Conservation (phyloP, 30 jellyfish, hydroid and myxozoan species). For the Turritopsis dohrnii region DNA sequence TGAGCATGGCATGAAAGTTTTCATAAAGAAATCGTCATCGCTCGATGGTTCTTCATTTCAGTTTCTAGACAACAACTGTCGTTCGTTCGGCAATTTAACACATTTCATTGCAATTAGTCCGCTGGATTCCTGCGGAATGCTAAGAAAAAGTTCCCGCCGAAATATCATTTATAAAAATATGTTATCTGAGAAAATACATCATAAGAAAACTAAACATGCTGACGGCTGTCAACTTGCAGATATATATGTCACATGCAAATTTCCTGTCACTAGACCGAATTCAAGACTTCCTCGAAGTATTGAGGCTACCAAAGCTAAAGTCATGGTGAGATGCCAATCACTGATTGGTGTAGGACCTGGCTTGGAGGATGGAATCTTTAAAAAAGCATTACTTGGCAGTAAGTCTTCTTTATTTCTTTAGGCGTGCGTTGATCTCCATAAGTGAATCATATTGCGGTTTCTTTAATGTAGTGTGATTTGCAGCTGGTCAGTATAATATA, state of each 20-base stretch:
- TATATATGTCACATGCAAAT: not conserved
- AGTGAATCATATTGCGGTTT: not conserved
- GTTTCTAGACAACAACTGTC: not conserved
- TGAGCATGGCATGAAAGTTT: not conserved
- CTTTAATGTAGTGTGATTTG: too few species aligned
- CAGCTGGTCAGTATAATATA: too few species aligned
- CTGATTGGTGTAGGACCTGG: conserved; percentile 1
- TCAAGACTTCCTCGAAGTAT: conserved; percentile 15
- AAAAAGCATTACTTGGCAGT: not conserved
- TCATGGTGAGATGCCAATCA: not conserved
- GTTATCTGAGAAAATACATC: not conserved
- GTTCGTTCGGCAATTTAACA: not conserved
- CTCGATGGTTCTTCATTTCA: not conserved
- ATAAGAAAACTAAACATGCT: too few species aligned
- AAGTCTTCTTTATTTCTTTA: not conserved
- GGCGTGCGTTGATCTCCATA: not conserved
- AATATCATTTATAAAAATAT: not conserved
- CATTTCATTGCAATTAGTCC: not conserved
- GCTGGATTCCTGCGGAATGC: not conserved
- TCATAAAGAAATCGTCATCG: not conserved
- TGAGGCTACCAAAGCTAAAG: not conserved
- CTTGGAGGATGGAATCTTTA: not conserved
- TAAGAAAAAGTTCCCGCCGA: not conserved
- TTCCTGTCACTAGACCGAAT: conserved; percentile 6
- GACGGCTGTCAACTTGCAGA: not conserved